These are phyloP conservation scores for Trinorchestia longiramus DNA, from an alignment of 1,140 invertebrate species.

Conservation along the genomic window DNA sequence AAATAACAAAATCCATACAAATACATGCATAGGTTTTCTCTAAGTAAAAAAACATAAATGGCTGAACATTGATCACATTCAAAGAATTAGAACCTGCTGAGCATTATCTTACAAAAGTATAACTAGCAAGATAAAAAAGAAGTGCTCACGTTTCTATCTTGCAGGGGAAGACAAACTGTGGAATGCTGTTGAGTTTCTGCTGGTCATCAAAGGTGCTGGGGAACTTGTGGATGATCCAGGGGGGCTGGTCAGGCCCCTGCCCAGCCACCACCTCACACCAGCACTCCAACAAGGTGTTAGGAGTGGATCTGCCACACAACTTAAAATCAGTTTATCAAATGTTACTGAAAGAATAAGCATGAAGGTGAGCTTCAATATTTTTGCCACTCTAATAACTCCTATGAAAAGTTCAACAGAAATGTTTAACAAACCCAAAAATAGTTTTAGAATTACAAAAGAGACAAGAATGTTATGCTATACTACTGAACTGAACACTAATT, in stretches of 20 bases:
- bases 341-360: no score
- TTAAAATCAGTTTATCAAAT: neutral
- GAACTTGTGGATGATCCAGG: constrained; percentile 83
- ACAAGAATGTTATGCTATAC: neutral
- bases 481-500: no score
- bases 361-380: no score
- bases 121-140: no score
- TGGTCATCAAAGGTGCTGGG: constrained; percentile 81
- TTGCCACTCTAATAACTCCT: no score
- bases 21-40: no score
- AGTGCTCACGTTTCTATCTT: constrained; percentile 78
- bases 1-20: no score
- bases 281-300: constrained; percentile 48
- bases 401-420: no score
- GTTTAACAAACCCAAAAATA: neutral
- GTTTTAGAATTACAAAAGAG: neutral
- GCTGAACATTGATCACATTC: no score
- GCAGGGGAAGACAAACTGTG: constrained; percentile 88
- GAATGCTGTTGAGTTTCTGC: constrained; percentile 83
- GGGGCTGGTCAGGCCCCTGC: constrained; percentile 63
- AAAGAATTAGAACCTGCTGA: no score
- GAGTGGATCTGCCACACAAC: constrained; percentile 12
- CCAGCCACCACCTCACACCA: constrained; percentile 58
- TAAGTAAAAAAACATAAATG: no score
- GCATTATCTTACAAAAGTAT: neutral